A percentile compares a stretch with the other conserved stretches of the same genome.
phyloP scores from a whole-genome alignment of 2,113 vertebrate species.

The Varanus salvator region DNA sequence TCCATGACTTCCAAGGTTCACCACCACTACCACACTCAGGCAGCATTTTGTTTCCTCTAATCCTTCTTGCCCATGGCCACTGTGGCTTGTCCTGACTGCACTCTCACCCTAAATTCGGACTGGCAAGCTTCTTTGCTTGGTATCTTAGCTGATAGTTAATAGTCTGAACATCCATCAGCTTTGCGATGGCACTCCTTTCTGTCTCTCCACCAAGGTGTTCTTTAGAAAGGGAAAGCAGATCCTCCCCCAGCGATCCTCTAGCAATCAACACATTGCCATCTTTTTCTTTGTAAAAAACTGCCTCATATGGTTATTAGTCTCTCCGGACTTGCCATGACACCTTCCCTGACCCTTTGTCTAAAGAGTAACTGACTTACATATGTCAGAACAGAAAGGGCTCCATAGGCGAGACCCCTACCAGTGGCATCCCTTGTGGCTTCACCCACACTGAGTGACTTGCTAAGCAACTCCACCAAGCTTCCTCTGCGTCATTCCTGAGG shows the following conservation, averaged over 20 bases:
- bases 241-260: background rate
- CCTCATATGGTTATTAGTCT: background rate
- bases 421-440: conserved; percentile 41
- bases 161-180: background rate
- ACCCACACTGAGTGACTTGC: conserved; percentile 32
- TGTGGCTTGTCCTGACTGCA: background rate
- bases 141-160: background rate
- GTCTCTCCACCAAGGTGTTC: background rate
- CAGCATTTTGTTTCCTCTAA: background rate
- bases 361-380: background rate
- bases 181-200: background rate
- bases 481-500: conserved; percentile 75
- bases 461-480: conserved; percentile 72
- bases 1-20: too few species aligned
- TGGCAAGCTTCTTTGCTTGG: background rate
- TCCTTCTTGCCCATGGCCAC: background rate
- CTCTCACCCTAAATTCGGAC: background rate
- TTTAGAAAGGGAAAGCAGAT: background rate
- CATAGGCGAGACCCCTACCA: background rate
- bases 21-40: background rate
- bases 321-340: background rate
- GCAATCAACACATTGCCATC: too few species aligned
- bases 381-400: background rate
- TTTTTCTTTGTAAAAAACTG: background rate
- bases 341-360: too few species aligned